These are phyloP conservation scores for Rotaria socialis DNA, from an alignment of 2,888 invertebrate genomes.

Conservation along the genomic window DNA sequence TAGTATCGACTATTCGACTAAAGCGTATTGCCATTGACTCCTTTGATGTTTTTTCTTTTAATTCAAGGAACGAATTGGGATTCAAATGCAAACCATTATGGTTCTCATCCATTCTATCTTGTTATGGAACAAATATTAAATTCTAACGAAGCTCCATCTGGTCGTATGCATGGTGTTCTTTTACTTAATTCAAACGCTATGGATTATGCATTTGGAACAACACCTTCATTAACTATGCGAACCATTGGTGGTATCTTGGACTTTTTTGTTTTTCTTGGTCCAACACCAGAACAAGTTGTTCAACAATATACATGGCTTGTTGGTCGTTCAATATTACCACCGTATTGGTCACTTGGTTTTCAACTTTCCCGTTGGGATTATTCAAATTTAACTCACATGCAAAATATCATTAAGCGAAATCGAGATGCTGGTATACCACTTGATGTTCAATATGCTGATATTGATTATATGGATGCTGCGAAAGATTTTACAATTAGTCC, in stretches of 20 bases:
- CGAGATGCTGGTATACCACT: constrained; percentile 53
- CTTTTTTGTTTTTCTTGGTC: constrained; percentile 74
- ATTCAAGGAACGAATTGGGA: constrained; percentile 12
- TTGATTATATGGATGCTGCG: constrained; percentile 54
- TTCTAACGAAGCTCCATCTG: constrained; percentile 54
- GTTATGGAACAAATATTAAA: constrained; percentile 64
- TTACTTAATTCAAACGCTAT: constrained; percentile 75
- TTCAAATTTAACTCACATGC: constrained; percentile 52
- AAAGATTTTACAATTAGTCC: constrained; percentile 54
- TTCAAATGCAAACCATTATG: constrained; percentile 67
- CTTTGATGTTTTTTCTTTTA: too few species aligned
- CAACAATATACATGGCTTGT: constrained; percentile 56
- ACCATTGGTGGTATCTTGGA: constrained; percentile 76
- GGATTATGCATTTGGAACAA: constrained; percentile 62
- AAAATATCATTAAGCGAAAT: constrained; percentile 54
- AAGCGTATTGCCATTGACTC: too few species aligned
- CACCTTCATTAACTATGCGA: constrained; percentile 76
- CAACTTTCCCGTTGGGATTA: constrained; percentile 72
- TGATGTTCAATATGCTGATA: constrained; percentile 50
- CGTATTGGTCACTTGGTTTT: constrained; percentile 75
- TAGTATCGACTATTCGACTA: too few species aligned
- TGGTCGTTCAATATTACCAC: constrained; percentile 48
- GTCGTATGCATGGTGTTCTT: constrained; percentile 69
- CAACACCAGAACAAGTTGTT: constrained; percentile 66
- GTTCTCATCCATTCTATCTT: constrained; percentile 78